Conservation (phyloP, 2,797 vertebrate species). For the Coccyzus lansbergi region DNA sequence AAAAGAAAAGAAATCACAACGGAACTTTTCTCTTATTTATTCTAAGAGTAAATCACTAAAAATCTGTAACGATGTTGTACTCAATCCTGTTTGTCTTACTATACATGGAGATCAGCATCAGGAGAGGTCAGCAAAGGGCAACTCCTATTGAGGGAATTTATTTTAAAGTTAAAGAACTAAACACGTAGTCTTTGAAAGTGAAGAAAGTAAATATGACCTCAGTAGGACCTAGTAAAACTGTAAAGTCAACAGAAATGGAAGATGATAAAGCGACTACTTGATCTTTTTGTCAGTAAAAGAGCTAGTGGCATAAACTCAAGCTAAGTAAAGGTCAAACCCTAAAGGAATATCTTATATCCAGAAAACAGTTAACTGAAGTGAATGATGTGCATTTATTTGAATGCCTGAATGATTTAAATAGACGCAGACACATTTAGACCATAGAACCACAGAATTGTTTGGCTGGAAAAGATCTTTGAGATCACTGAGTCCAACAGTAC, state of each 20-base stretch:
- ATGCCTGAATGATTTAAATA: constrained; percentile 20
- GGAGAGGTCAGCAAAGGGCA: constrained; percentile 16
- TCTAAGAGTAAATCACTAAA: neutral
- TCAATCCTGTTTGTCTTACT: neutral
- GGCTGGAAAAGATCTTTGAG: too few relatives aligned
- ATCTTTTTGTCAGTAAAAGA: constrained; percentile 28
- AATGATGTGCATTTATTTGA: constrained; percentile 50
- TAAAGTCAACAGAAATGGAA: constrained; percentile 19
- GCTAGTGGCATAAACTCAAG: neutral
- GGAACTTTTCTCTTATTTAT: neutral
- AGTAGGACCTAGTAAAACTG: constrained; percentile 15
- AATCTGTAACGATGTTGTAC: neutral
- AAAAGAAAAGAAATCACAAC: neutral
- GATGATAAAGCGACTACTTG: neutral
- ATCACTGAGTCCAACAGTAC: too few relatives aligned
- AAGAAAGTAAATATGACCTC: constrained; percentile 16
- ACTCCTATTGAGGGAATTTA: neutral
- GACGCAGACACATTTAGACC: neutral
- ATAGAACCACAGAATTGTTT: too few relatives aligned
- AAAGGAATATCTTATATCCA: neutral
- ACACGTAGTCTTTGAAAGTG: neutral
- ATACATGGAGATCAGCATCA: neutral
- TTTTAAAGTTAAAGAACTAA: constrained; percentile 33
- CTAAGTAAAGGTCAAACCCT: constrained; percentile 30
- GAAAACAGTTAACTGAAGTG: neutral